Evolutionary conservation across 2,797 vertebrate species (phyloP).

Genomic region (Smutsia gigantea): DNA sequence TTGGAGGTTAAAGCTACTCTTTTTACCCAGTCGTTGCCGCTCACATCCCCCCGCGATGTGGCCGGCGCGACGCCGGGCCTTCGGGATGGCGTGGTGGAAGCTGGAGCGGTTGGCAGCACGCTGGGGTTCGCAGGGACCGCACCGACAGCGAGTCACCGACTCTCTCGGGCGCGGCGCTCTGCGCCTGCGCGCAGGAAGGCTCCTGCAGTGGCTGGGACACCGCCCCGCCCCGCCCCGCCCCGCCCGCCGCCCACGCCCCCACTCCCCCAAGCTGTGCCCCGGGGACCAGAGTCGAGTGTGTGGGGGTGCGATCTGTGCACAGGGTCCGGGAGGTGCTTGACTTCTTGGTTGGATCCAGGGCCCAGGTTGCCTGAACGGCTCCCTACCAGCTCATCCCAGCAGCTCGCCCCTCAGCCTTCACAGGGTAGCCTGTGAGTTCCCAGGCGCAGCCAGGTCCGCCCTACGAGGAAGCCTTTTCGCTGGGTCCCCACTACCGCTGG

Average conservation of each 20-base stretch:
- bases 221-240: accelerated
- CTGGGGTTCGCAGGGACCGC: accelerated
- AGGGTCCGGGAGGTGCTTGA: neutral
- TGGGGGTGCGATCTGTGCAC: neutral
- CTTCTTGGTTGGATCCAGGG: neutral
- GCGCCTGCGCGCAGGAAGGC: neutral
- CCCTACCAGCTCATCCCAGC: neutral
- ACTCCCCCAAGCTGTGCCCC: too few relatives aligned
- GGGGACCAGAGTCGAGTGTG: too few relatives aligned
- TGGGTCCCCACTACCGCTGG: neutral
- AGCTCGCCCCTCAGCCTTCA: neutral
- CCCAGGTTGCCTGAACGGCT: neutral
- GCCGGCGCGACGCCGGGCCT: neutral
- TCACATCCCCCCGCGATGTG: neutral
- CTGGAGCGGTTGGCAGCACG: accelerated
- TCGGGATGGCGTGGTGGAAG: neutral
- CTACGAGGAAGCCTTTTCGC: neutral
- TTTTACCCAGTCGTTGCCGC: neutral
- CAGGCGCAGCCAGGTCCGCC: neutral
- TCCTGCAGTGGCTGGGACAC: neutral
- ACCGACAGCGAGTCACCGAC: accelerated
- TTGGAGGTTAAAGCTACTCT: neutral
- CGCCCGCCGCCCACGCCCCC: too few relatives aligned
- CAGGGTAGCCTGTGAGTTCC: too few relatives aligned
- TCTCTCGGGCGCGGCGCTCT: neutral